Evolutionary conservation across 2,888 invertebrate species (phyloP).

Genomic region (Zootermopsis nevadensis): DNA sequence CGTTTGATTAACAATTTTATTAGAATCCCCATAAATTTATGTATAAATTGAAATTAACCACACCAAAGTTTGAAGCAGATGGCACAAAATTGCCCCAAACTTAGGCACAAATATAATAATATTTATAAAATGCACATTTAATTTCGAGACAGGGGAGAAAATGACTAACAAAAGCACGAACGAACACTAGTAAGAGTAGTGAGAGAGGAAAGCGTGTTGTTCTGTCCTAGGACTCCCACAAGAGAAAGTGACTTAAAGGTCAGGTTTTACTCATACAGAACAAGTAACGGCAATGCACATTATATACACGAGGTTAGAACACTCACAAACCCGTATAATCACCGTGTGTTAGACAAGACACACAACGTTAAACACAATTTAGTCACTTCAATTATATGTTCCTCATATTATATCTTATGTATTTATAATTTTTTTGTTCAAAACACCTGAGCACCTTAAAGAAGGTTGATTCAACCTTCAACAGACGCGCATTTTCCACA

Average conservation of each 20-base stretch:
- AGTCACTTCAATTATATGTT: neutral
- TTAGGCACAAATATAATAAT: too few species aligned
- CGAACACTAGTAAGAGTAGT: neutral
- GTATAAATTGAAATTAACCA: too few species aligned
- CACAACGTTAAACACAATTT: neutral
- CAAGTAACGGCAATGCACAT: neutral
- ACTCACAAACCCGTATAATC: neutral
- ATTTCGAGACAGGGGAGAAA: neutral
- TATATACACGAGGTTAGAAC: neutral
- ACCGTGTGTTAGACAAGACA: neutral
- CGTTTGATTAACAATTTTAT: too few species aligned
- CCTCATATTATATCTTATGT: neutral
- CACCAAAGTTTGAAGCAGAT: too few species aligned
- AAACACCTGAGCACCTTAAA: too few species aligned
- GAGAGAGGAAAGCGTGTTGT: neutral
- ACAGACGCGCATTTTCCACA: too few species aligned
- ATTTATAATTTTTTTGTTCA: too few species aligned
- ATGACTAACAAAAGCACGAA: neutral
- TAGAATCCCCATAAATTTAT: too few species aligned
- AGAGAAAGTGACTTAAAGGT: neutral
- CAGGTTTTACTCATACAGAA: neutral
- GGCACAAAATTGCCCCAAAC: too few species aligned
- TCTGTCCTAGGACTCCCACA: neutral
- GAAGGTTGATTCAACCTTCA: too few species aligned
- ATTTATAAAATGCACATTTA: too few species aligned